Conservation (phyloP, 37 sponge, comb jelly and placozoan species). For the Chondrosia reniformis region DNA sequence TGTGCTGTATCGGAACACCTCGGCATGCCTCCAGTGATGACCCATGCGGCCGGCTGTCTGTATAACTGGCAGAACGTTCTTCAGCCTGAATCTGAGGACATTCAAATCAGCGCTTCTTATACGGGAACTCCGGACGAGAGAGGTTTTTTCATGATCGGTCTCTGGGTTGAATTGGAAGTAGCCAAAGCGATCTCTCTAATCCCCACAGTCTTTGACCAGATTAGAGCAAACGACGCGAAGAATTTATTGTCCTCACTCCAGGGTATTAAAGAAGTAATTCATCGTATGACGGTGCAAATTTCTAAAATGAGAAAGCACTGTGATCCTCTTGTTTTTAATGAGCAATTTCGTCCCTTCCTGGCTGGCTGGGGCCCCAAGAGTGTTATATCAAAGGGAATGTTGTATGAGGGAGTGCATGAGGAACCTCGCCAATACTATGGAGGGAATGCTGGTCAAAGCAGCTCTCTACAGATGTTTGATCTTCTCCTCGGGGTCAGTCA, state of each 20-base stretch:
- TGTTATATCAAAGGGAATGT: conserved; percentile 60
- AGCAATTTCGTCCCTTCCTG: conserved; percentile 51
- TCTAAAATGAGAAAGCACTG: conserved; percentile 59
- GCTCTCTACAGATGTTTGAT: conserved; percentile 47
- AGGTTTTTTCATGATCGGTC: conserved; percentile 58
- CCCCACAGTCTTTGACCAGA: neutral
- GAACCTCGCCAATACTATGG: conserved; percentile 48
- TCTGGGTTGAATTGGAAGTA: conserved; percentile 52
- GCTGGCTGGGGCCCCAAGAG: conserved; percentile 57
- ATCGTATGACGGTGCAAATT: conserved; percentile 37
- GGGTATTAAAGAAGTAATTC: conserved; percentile 3
- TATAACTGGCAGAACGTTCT: conserved; percentile 56
- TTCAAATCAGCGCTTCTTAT: conserved; percentile 29
- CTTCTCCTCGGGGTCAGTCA: conserved; percentile 51
- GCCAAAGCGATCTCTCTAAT: conserved; percentile 50
- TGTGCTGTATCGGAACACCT: conserved; percentile 42
- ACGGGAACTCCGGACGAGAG: conserved; percentile 65
- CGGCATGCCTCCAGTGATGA: conserved; percentile 45
- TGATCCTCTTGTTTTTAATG: conserved; percentile 45
- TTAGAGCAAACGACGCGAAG: neutral
- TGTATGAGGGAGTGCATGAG: conserved; percentile 64
- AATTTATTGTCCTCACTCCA: neutral
- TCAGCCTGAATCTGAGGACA: conserved; percentile 35
- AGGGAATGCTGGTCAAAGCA: conserved; percentile 73
- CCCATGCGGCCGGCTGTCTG: conserved; percentile 41